Conservation (phyloP, 2,797 vertebrate genomes). For the Acipenser transmontanus region DNA sequence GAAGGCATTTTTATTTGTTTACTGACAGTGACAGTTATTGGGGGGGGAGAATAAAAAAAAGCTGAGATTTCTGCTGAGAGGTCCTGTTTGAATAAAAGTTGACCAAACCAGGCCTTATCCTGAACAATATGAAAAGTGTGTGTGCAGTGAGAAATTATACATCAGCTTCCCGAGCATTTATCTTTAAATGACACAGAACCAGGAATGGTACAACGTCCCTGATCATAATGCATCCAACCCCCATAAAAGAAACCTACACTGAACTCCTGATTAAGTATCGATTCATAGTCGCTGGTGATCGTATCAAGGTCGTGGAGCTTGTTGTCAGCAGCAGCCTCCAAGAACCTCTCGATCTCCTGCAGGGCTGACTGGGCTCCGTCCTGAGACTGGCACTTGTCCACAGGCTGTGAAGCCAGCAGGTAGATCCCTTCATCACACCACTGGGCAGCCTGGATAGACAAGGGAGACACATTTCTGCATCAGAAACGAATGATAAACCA, state of each 20-base stretch:
- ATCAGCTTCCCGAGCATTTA: neutral
- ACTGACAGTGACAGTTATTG: too few species aligned
- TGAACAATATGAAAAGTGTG: too few species aligned
- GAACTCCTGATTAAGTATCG: slow-evolving; percentile 77
- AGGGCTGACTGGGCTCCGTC: slow-evolving; percentile 91
- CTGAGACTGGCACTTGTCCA: slow-evolving; percentile 95
- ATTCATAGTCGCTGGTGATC: slow-evolving; percentile 74
- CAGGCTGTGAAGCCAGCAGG: slow-evolving; percentile 86
- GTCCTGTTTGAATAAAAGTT: too few species aligned
- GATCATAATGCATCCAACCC: neutral
- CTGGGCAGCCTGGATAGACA: slow-evolving; percentile 65
- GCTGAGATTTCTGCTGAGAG: too few species aligned
- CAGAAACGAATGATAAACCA: slow-evolving; percentile 9
- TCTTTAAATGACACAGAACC: neutral
- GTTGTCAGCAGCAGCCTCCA: slow-evolving; percentile 71
- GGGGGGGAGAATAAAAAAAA: too few species aligned
- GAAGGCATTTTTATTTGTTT: too few species aligned
- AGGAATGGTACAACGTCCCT: neutral
- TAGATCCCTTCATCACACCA: slow-evolving; percentile 95
- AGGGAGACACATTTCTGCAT: neutral
- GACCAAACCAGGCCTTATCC: too few species aligned
- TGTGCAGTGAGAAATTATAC: too few species aligned
- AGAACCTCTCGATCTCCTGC: slow-evolving; percentile 85
- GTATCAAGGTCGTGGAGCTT: slow-evolving; percentile 68
- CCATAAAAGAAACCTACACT: slow-evolving; percentile 54